Percentiles rank a stretch among this genome's conserved stretches.
Evolutionary conservation across 2,797 vertebrate species (phyloP).

Genomic region (Potorous gilbertii): DNA sequence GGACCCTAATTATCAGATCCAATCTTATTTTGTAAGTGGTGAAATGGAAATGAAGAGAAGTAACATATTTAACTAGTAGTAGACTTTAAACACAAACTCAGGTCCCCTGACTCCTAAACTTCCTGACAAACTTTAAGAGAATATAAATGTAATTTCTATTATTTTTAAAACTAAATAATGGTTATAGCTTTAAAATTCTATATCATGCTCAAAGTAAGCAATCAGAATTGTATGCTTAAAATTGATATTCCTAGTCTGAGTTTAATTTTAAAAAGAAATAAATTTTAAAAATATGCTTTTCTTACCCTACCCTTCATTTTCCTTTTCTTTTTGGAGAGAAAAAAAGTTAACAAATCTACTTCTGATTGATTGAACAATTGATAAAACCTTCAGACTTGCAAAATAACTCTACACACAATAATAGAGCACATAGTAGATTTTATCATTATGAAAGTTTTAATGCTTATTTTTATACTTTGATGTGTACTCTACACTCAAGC

Average conservation of each 20-base stretch:
- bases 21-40: background rate
- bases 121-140: background rate
- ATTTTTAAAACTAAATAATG: constrained; percentile 17
- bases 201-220: constrained; percentile 9
- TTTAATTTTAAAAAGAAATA: constrained; percentile 31
- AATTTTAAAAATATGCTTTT: background rate
- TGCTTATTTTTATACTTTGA: background rate
- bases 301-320: background rate
- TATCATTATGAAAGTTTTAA: background rate
- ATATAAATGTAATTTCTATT: constrained; percentile 1
- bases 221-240: constrained; percentile 6
- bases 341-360: constrained; percentile 17
- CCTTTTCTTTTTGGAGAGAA: constrained; percentile 16
- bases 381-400: background rate
- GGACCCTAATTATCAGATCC: background rate
- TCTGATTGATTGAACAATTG: background rate
- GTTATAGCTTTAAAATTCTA: constrained; percentile 33
- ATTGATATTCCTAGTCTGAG: background rate
- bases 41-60: background rate
- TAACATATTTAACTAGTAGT: background rate
- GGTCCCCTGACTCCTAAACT: background rate
- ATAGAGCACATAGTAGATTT: background rate
- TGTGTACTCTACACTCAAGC: background rate
- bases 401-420: background rate
- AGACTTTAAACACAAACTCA: background rate